Conservation (phyloP, 1,140 invertebrate species). For the Drosophila navojoa region DNA sequence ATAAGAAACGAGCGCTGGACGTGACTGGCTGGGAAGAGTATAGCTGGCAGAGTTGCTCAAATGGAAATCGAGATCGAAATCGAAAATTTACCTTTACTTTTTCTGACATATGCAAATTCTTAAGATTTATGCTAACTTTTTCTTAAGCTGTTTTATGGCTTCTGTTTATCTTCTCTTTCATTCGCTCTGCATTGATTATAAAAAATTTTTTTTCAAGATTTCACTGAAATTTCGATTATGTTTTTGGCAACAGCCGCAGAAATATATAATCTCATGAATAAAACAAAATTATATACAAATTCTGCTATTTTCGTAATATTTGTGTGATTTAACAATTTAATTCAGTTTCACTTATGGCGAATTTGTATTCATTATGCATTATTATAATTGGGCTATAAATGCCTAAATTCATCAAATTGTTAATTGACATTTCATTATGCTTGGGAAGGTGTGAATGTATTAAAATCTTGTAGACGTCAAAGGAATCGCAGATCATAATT, state of each 20-base stretch:
- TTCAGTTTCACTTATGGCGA: neutral
- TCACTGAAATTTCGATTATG: constrained; percentile 6
- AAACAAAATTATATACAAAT: neutral
- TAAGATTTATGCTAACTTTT: constrained; percentile 16
- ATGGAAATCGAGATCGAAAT: neutral
- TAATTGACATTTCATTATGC: too few relatives aligned
- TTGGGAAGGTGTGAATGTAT: too few relatives aligned
- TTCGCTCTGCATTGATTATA: neutral
- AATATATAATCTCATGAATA: neutral
- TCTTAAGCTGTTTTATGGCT: neutral
- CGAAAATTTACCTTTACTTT: constrained; percentile 13
- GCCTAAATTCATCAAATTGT: neutral
- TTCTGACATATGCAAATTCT: constrained; percentile 24
- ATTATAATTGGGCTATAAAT: neutral
- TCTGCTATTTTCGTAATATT: neutral
- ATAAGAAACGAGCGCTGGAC: constrained; percentile 17
- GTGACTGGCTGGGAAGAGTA: neutral
- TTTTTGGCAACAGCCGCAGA: neutral
- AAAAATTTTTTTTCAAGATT: constrained; percentile 5
- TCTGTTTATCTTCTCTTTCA: constrained; percentile 4
- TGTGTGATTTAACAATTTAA: neutral
- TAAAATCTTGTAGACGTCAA: neutral
- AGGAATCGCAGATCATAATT: too few relatives aligned
- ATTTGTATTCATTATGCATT: neutral
- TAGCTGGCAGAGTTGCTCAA: neutral